A percentile compares a stretch with the other conserved stretches of the same genome.
phyloP scores from a whole-genome alignment of 2,797 vertebrate genomes.

The Schizopygopsis pylzovi region DNA sequence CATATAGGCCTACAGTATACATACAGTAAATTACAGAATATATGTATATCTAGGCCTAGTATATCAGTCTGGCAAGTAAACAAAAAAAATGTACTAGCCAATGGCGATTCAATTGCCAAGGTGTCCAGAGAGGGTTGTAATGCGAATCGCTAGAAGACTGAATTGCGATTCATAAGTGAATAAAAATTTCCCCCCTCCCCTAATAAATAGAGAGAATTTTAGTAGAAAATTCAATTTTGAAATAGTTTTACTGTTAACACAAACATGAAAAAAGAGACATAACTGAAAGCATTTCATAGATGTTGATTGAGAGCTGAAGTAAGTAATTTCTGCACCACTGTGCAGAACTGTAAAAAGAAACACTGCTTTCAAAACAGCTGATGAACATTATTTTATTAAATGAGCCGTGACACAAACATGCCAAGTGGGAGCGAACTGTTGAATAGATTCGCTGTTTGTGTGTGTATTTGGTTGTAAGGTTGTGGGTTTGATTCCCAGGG shows the following conservation, averaged over 20 bases:
- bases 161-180: no score
- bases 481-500: no score
- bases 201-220: not conserved
- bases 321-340: not conserved
- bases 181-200: no score
- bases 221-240: not conserved
- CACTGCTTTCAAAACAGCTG: not conserved
- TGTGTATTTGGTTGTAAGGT: not conserved
- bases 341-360: not conserved
- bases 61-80: no score
- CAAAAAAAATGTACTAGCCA: no score
- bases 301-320: not conserved
- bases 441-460: conserved; percentile 1
- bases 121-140: no score
- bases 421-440: not conserved
- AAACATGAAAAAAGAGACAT: not conserved
- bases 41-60: no score
- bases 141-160: no score
- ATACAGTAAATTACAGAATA: no score
- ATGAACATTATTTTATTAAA: not conserved
- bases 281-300: not conserved
- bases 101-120: no score
- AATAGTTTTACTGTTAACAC: not conserved
- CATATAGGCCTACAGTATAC: no score
- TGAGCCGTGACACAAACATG: not conserved